phyloP scores from a whole-genome alignment of 2,797 vertebrate genomes.

The Danio kyathit region DNA sequence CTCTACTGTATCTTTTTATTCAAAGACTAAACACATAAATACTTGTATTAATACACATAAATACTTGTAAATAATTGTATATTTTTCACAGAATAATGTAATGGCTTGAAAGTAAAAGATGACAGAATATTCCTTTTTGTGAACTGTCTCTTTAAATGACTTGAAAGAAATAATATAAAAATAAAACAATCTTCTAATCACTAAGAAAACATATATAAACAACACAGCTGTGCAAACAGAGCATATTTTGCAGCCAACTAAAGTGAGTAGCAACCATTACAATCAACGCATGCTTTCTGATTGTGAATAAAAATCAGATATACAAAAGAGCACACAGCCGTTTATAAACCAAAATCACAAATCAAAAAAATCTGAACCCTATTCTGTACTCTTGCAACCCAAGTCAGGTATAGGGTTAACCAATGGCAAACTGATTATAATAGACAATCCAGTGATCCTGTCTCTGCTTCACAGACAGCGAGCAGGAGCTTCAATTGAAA shows the following conservation, averaged over 20 bases:
- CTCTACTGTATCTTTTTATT: too few relatives aligned
- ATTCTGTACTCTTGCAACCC: background rate
- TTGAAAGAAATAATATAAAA: background rate
- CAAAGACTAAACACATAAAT: too few relatives aligned
- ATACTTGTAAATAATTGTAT: too few relatives aligned
- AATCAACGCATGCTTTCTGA: background rate
- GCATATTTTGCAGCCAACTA: background rate
- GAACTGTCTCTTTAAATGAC: background rate
- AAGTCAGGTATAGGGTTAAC: background rate
- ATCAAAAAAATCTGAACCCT: background rate
- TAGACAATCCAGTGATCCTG: background rate
- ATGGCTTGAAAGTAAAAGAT: background rate
- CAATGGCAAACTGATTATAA: background rate
- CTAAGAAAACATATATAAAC: background rate
- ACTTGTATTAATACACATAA: too few relatives aligned
- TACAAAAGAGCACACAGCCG: background rate
- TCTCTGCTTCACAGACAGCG: background rate
- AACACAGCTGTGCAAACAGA: background rate
- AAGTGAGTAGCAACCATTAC: background rate
- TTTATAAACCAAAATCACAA: background rate
- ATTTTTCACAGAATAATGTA: too few relatives aligned
- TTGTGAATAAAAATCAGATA: background rate
- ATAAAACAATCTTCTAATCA: background rate
- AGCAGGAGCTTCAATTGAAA: slow-evolving; percentile 16
- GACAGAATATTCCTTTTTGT: background rate